Percentiles rank a stretch among this genome's conserved stretches.
These are phyloP conservation scores for Noctua janthe DNA, from an alignment of 2,888 invertebrate genomes.

Conservation along the genomic window DNA sequence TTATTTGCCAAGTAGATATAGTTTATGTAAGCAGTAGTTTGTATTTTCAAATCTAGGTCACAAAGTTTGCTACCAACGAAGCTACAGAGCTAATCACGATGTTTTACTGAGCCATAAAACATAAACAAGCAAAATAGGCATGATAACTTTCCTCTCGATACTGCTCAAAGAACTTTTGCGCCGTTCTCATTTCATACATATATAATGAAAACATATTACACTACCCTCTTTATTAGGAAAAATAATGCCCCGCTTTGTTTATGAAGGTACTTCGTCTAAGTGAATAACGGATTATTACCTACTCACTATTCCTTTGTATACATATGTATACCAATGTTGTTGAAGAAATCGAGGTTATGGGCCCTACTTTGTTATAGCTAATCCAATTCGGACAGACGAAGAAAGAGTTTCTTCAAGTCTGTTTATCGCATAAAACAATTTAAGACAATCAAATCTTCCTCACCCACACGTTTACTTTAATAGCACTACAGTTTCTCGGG, in stretches of 20 bases:
- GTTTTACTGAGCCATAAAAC: conserved; percentile 13
- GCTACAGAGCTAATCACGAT: conserved; percentile 25
- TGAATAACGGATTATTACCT: conserved; percentile 74
- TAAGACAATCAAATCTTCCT: conserved; percentile 20
- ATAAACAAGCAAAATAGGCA: conserved; percentile 29
- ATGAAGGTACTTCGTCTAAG: conserved; percentile 71
- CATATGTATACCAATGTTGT: conserved; percentile 60
- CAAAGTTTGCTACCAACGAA: conserved; percentile 20
- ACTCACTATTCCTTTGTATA: conserved; percentile 73
- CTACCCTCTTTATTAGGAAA: conserved; percentile 58
- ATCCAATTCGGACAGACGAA: conserved; percentile 34
- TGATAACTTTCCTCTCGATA: conserved; percentile 38
- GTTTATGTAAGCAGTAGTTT: not conserved
- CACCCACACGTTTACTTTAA: conserved; percentile 12
- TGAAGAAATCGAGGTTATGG: conserved; percentile 64
- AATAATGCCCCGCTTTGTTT: conserved; percentile 71
- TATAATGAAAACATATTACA: conserved; percentile 45
- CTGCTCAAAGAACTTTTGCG: conserved; percentile 25
- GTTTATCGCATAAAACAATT: conserved; percentile 40
- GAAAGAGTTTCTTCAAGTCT: conserved; percentile 38
- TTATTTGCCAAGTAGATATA: not conserved
- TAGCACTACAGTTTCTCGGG: conserved; percentile 14
- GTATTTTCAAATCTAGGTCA: not conserved
- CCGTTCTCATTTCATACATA: conserved; percentile 51
- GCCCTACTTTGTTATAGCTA: conserved; percentile 55